Evolutionary conservation across 2,113 vertebrate species (phyloP), one percentile per base, ranked within the genome.

Genomic region (Coregonus clupeaformis): DNA sequence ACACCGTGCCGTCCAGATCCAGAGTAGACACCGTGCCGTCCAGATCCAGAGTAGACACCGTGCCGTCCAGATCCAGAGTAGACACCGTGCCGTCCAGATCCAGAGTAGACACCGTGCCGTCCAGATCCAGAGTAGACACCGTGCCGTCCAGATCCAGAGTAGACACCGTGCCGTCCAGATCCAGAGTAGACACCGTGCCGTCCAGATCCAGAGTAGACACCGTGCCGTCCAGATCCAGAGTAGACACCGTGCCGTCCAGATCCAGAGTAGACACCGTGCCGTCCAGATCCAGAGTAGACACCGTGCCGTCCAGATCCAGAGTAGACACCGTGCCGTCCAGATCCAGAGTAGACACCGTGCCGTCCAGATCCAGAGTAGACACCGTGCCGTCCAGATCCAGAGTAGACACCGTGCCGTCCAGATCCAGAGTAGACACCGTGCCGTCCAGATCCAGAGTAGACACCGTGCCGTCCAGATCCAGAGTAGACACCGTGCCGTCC

Each of bases 21-120:
- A 91, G 91, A 94, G 91, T 93, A 91, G 27, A n/a, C 89, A 90
- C 89, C 88, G 89, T 91, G 85, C 74, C 89, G 86, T 89, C 87
- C 89, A 89, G 87, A 83, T 81, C 86, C 82, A 91, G 91, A 94
- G 91, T 93, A 91, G 27, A n/a, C 89, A 90, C 89, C 88, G 89
- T 91, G 85, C 74, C 89, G 86, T 89, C 87, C 89, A 89, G 87
- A 83, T 81, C 86, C 82, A 91, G 91, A 94, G 91, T 93, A 91
- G 27, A n/a, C 89, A 90, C 89, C 88, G 89, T 91, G 85, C 74
- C 89, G 86, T 89, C 87, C 89, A 89, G 87, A 83, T 81, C 86
- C 82, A 91, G 91, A 94, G 91, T 93, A 91, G 27, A n/a, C 89
- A 90, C 89, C 88, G 89, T 91, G 85, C 74, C 89, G 86, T 89